Evolutionary conservation across 1,140 invertebrate species (phyloP).

Genomic region (Cotesia chilonis): DNA sequence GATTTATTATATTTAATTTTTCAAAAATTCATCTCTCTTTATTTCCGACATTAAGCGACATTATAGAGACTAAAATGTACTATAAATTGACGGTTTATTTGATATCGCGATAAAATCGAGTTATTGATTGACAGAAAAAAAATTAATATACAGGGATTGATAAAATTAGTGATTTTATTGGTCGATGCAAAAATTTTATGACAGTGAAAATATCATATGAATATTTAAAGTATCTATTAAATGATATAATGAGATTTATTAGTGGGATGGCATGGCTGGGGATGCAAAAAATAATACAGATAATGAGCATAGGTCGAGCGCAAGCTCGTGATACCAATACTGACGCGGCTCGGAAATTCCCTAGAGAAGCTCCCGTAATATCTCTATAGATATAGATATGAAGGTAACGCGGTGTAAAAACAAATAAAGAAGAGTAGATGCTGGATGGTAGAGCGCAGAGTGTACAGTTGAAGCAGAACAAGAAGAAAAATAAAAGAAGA

Average conservation of each 20-base stretch:
- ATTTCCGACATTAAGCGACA: too few relatives aligned
- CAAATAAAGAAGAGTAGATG: slow-evolving; percentile 5
- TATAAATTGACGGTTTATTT: too few relatives aligned
- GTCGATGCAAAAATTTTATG: neutral
- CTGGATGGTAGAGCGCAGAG: neutral
- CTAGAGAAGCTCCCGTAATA: neutral
- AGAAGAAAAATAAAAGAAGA: neutral
- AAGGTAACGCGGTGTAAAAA: neutral
- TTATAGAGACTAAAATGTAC: too few relatives aligned
- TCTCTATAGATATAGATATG: slow-evolving; percentile 9
- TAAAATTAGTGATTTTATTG: neutral
- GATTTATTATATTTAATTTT: too few relatives aligned
- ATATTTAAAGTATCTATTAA: neutral
- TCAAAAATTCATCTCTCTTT: too few relatives aligned
- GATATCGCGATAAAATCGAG: slow-evolving; percentile 10
- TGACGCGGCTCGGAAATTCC: slow-evolving; percentile 26
- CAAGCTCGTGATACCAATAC: slow-evolving; percentile 21
- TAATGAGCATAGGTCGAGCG: slow-evolving; percentile 25
- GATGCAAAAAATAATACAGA: slow-evolving; percentile 28
- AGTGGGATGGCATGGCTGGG: neutral
- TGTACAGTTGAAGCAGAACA: neutral
- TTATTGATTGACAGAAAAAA: slow-evolving; percentile 12
- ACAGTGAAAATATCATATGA: neutral
- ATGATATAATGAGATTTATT: slow-evolving; percentile 15
- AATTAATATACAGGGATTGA: neutral